These are phyloP conservation scores for Tanaodytes sp. DNA, from an alignment of 2,888 invertebrate genomes.

Conservation along the genomic window DNA sequence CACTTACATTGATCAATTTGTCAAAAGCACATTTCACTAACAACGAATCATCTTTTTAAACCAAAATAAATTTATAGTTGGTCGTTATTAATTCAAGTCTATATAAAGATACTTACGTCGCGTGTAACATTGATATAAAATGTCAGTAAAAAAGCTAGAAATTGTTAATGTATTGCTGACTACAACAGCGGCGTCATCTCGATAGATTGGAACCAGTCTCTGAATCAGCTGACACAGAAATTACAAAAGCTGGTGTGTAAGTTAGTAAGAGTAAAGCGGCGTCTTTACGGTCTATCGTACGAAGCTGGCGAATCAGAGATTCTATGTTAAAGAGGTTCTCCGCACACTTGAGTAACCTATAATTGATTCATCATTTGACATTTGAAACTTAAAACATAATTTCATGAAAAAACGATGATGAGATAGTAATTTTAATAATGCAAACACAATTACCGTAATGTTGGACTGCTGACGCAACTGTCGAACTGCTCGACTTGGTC, in stretches of 20 bases:
- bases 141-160: constrained; percentile 57
- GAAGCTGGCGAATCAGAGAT: constrained; percentile 66
- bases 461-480: constrained; percentile 69
- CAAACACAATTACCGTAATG: constrained; percentile 66
- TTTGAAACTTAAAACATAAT: too few relatives aligned
- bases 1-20: too few relatives aligned
- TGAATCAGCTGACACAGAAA: constrained; percentile 66
- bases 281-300: constrained; percentile 69
- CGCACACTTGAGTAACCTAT: constrained; percentile 67
- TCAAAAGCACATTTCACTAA: too few relatives aligned
- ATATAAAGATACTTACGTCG: too few relatives aligned
- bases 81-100: too few relatives aligned
- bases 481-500: constrained; percentile 73
- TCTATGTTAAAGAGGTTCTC: constrained; percentile 68
- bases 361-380: too few relatives aligned
- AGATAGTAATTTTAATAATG: too few relatives aligned
- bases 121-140: constrained; percentile 33
- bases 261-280: constrained; percentile 68
- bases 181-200: constrained; percentile 69
- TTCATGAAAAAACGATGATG: too few relatives aligned
- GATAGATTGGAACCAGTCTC: constrained; percentile 72
- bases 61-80: too few relatives aligned
- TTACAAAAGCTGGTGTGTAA: constrained; percentile 67
- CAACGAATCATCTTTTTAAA: too few relatives aligned
- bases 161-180: constrained; percentile 65